Conservation (phyloP, 2,797 vertebrate genomes). For the Botia kubotai region DNA sequence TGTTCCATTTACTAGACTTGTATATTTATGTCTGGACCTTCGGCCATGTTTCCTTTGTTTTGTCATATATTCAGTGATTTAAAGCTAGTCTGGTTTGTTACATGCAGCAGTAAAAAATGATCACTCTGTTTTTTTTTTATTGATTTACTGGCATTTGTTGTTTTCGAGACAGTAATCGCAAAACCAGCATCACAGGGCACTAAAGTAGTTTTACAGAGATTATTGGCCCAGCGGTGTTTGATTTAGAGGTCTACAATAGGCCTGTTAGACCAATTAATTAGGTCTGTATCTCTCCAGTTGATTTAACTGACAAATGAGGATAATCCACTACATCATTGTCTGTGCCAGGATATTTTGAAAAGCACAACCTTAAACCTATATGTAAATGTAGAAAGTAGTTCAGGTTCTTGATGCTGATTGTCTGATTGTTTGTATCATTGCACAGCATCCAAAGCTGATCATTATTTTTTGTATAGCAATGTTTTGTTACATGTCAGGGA, state of each 20-base stretch:
- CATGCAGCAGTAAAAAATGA: constrained; percentile 51
- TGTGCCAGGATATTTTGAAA: constrained; percentile 9
- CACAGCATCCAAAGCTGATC: too few relatives aligned
- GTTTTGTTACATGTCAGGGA: too few relatives aligned
- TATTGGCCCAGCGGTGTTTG: constrained; percentile 27
- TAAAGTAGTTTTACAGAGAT: constrained; percentile 52
- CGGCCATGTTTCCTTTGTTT: too few relatives aligned
- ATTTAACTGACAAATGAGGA: constrained; percentile 48
- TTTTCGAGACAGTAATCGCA: constrained; percentile 45
- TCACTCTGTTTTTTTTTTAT: constrained; percentile 65
- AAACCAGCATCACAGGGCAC: constrained; percentile 49
- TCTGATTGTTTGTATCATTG: too few relatives aligned
- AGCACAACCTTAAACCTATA: not conserved
- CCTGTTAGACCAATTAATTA: constrained; percentile 52
- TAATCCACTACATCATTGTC: constrained; percentile 18
- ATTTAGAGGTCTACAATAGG: constrained; percentile 43
- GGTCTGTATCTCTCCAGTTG: constrained; percentile 23
- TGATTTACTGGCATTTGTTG: constrained; percentile 67
- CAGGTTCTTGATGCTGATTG: not conserved
- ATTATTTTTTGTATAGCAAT: too few relatives aligned
- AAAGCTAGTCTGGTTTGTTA: constrained; percentile 65
- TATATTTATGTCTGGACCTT: too few relatives aligned
- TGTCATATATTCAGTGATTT: constrained; percentile 50
- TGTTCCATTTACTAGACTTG: too few relatives aligned
- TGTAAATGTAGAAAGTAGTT: not conserved